Evolutionary conservation across 2,888 invertebrate genomes (phyloP).

Genomic region (Onthophagus sagittarius): DNA sequence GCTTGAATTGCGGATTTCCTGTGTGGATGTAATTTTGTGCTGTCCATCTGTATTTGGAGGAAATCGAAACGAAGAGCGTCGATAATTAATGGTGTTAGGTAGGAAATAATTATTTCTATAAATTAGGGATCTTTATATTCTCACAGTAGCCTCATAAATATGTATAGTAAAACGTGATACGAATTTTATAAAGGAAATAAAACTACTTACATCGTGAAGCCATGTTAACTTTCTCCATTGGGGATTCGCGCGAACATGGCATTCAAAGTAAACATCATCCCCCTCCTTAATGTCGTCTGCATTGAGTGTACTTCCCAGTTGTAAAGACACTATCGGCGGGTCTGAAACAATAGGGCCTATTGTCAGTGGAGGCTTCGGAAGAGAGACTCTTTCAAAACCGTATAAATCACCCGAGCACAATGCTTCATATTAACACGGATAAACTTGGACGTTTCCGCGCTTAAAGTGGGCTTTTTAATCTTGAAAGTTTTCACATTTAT

Average conservation of each 20-base stretch:
- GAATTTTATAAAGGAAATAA: constrained; percentile 1
- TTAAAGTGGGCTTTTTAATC: background rate
- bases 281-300: constrained; percentile 89
- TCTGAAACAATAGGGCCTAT: constrained; percentile 56
- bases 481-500: background rate
- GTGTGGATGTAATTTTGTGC: background rate
- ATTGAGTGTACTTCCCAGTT: constrained; percentile 78
- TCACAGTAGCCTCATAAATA: too few species aligned
- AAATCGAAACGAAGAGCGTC: background rate
- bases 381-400: constrained; percentile 35
- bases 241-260: constrained; percentile 86
- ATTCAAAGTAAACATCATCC: constrained; percentile 90
- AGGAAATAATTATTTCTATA: background rate
- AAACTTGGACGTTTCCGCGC: background rate
- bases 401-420: constrained; percentile 30
- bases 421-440: background rate
- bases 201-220: constrained; percentile 78
- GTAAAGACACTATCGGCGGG: constrained; percentile 77
- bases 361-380: constrained; percentile 21
- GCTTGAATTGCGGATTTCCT: background rate
- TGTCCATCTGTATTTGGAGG: background rate
- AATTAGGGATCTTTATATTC: too few species aligned
- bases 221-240: constrained; percentile 79
- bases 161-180: background rate
- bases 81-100: background rate